Evolutionary conservation across 2,797 vertebrate genomes (phyloP).

Genomic region (Sylvilagus floridanus): DNA sequence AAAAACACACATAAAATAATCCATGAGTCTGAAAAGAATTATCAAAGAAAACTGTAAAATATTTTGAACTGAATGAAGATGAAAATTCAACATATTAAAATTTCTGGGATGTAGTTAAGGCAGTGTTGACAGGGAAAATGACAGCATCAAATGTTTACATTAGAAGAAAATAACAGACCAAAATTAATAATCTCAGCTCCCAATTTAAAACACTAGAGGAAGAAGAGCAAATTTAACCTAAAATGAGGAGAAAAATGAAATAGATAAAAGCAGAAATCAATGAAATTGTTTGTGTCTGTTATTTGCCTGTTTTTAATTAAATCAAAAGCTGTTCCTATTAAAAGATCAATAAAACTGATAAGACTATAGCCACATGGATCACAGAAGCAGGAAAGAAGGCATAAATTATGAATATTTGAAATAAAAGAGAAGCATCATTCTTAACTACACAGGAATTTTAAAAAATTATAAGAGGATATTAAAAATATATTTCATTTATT

Average conservation of each 20-base stretch:
- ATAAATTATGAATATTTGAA: conserved; percentile 7
- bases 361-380: not conserved
- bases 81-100: conserved; percentile 54
- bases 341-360: conserved; percentile 4
- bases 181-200: conserved; percentile 16
- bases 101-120: conserved; percentile 15
- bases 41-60: conserved; percentile 38
- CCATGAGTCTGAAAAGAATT: conserved; percentile 19
- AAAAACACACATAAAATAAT: conserved; percentile 12
- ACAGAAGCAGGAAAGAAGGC: conserved; percentile 14
- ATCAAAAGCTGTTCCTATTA: not conserved
- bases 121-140: not conserved
- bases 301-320: conserved; percentile 52
- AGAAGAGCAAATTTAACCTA: conserved; percentile 29
- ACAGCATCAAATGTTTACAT: conserved; percentile 6
- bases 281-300: conserved; percentile 25
- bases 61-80: conserved; percentile 55
- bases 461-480: not conserved
- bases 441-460: not conserved
- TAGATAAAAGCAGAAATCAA: conserved; percentile 20
- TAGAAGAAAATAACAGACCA: not conserved
- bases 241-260: conserved; percentile 27
- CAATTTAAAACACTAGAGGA: conserved; percentile 5
- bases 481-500: not conserved
- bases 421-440: not conserved